A percentile compares a stretch with the other conserved stretches of the same genome.
These are phyloP conservation scores for Limnephilus rhombicus DNA, from an alignment of 2,888 invertebrate species.

Conservation along the genomic window DNA sequence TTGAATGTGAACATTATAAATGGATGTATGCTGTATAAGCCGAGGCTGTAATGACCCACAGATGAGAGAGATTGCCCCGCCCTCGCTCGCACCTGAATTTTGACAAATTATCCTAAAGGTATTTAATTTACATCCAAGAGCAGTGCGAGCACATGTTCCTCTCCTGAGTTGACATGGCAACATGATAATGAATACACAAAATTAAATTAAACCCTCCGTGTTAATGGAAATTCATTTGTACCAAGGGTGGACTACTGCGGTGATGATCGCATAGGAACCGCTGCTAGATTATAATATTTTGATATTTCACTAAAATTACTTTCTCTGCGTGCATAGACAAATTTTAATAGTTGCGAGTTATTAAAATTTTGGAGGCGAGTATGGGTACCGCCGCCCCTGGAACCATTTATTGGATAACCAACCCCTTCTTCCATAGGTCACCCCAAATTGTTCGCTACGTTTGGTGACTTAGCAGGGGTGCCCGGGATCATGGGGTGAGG, in stretches of 20 bases:
- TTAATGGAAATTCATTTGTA: constrained; percentile 10
- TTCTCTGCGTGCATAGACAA: not conserved
- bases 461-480: no score
- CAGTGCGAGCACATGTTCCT: constrained; percentile 2
- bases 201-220: constrained; percentile 12
- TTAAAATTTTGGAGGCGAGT: no score
- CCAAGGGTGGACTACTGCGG: not conserved
- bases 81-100: constrained; percentile 47
- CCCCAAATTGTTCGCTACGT: no score
- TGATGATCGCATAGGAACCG: not conserved
- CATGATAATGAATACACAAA: constrained; percentile 50
- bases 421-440: no score
- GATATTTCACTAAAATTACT: not conserved
- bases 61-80: constrained; percentile 28
- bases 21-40: not conserved
- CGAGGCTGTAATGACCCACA: not conserved
- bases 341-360: not conserved
- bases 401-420: no score
- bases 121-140: constrained; percentile 49
- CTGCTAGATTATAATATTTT: not conserved
- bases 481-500: no score
- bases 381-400: no score
- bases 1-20: not conserved
- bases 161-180: constrained; percentile 17
- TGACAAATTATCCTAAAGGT: constrained; percentile 49